Base-by-base conservation (phyloP, 2,888 invertebrate species). In the Rhingia rostrata region DNA sequence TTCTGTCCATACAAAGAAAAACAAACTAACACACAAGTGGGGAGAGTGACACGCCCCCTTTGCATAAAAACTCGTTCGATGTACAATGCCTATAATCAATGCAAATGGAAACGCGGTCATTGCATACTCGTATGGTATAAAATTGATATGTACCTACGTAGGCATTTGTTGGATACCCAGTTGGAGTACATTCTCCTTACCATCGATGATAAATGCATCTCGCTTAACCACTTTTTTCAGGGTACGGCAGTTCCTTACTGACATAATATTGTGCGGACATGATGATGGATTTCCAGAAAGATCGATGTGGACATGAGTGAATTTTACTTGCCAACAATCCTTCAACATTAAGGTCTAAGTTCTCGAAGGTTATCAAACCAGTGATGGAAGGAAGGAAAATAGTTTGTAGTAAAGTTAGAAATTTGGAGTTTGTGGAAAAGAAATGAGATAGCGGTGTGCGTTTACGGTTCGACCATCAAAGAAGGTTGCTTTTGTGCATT, bases 251-350 rank as follows among this genome's bases (percentile, higher is more conserved):
- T 45, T 45, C 43, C 43, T 14, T 45, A 45, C 43, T 45, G 12
- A 45, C 43, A 45, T 12, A 45, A 45, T 45, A 45, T 45, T n/a
- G 43, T 12, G 6, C 2, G 43, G n/a, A 10, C 2, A 4, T 43
- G 43, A 45, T 12, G 43, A 14, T 45, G 43, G 43, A 45, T 45
- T 45, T 45, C 12, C n/a, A 12, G 12, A 45, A 45, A n/a, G 43
- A 6, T 45, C 43, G n/a, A 45, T 12, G 12, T 12, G 3, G 6
- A n/a, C n/a, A n/a, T n/a, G n/a, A 12, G 6, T 6, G 12, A 6
- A 12, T n/a, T n/a, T 45, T 45, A 12, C 6, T 12, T 3, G 2
- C 43, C 22, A 22, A 22, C 22, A 22, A 22, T 22, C 22, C 22
- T 22, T 22, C 22, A 22, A 22, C 22, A 22, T 22, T 22, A 2